phyloP scores from a whole-genome alignment of 2,113 vertebrate species.

The Hylia prasina region DNA sequence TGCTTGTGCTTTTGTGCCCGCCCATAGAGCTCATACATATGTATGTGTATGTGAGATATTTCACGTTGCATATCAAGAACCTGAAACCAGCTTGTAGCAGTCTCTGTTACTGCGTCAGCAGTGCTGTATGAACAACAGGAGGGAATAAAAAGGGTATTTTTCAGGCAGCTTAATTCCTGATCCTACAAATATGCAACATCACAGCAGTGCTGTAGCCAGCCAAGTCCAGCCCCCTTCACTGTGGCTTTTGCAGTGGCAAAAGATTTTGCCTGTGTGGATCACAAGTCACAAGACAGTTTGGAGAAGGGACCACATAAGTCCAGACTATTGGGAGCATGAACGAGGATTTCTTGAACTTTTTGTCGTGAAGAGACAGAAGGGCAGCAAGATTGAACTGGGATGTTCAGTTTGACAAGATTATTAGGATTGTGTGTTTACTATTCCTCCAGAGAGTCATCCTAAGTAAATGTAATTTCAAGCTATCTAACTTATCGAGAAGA shows the following conservation, averaged over 20 bases:
- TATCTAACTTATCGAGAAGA: neutral
- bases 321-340: neutral
- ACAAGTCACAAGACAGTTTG: neutral
- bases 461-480: constrained; percentile 12
- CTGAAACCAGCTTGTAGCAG: neutral
- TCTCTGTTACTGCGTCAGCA: neutral
- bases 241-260: neutral
- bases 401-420: neutral
- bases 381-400: neutral
- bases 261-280: neutral
- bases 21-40: neutral
- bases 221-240: neutral
- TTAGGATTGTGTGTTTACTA: neutral
- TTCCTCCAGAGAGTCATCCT: neutral
- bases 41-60: neutral
- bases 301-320: neutral
- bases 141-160: neutral
- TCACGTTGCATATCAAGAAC: neutral
- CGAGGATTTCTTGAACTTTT: neutral
- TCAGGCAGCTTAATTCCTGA: neutral
- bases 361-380: neutral
- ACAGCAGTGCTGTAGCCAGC: neutral
- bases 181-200: neutral
- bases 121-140: neutral
- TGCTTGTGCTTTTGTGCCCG: neutral